Conservation (phyloP, 2,888 invertebrate genomes). For the Invenusta paracnida region DNA sequence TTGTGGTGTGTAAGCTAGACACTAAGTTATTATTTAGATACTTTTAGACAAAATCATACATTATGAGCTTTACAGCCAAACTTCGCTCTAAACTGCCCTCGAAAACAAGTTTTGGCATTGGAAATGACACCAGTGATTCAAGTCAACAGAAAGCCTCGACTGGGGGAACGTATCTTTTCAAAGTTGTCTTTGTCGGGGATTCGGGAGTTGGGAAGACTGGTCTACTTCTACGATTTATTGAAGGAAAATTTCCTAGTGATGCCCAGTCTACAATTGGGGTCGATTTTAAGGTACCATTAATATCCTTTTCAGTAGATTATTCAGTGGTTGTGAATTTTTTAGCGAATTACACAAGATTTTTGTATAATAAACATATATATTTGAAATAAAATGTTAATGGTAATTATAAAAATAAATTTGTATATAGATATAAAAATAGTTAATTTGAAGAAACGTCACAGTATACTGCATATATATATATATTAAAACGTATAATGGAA, state of each 20-base stretch:
- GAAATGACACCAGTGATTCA: not conserved
- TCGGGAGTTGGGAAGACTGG: not conserved
- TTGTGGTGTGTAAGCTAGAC: too few relatives aligned
- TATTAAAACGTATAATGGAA: too few relatives aligned
- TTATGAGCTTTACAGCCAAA: not conserved
- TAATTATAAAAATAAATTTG: too few relatives aligned
- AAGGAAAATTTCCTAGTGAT: not conserved
- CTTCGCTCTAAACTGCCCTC: not conserved
- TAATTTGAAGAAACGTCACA: too few relatives aligned
- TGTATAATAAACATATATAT: too few relatives aligned
- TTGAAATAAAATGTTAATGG: too few relatives aligned
- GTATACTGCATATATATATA: too few relatives aligned
- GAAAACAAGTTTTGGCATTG: not conserved
- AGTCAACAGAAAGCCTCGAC: not conserved
- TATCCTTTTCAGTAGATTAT: not conserved
- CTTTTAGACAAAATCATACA: not conserved
- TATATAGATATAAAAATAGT: too few relatives aligned
- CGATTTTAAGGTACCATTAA: not conserved
- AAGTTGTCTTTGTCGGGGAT: conserved; percentile 9
- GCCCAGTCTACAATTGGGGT: not conserved
- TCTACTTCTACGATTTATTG: not conserved
- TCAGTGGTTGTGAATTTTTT: too few relatives aligned
- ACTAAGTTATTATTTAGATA: too few relatives aligned
- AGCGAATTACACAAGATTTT: too few relatives aligned
- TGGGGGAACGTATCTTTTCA: not conserved